phyloP scores from a whole-genome alignment of 2,113 vertebrate genomes.

The Crotalus viridis region DNA sequence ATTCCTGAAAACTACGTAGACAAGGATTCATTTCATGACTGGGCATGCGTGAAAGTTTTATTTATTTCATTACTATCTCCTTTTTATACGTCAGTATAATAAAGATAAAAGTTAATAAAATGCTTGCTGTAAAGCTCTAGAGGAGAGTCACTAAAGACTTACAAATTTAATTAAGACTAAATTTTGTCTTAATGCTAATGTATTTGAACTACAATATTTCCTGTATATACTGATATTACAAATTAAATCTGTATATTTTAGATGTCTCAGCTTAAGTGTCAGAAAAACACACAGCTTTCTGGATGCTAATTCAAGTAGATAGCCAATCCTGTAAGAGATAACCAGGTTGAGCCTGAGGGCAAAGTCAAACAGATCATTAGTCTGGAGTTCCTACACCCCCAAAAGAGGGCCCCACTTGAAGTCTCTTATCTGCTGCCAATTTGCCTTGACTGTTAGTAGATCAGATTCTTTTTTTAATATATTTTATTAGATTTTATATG shows the following conservation, averaged over 20 bases:
- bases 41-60: background rate
- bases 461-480: background rate
- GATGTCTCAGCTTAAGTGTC: background rate
- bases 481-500: too few relatives aligned
- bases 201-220: slow-evolving; percentile 28
- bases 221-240: slow-evolving; percentile 9
- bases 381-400: background rate
- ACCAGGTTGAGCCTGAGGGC: background rate
- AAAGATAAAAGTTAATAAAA: slow-evolving; percentile 30
- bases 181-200: slow-evolving; percentile 3
- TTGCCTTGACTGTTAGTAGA: background rate
- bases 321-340: background rate
- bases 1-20: background rate
- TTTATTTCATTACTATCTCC: background rate
- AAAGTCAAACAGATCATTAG: background rate
- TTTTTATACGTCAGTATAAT: background rate
- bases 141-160: slow-evolving; percentile 17
- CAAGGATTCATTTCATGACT: background rate
- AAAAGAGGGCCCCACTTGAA: background rate
- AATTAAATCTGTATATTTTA: background rate
- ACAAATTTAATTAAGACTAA: slow-evolving; percentile 31
- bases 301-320: background rate
- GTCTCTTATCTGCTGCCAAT: background rate
- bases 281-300: background rate
- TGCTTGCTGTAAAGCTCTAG: background rate